Percentiles rank a stretch among this genome's conserved stretches.
Conservation (phyloP, 2,797 vertebrate genomes). For the Sarcoramphus papa region DNA sequence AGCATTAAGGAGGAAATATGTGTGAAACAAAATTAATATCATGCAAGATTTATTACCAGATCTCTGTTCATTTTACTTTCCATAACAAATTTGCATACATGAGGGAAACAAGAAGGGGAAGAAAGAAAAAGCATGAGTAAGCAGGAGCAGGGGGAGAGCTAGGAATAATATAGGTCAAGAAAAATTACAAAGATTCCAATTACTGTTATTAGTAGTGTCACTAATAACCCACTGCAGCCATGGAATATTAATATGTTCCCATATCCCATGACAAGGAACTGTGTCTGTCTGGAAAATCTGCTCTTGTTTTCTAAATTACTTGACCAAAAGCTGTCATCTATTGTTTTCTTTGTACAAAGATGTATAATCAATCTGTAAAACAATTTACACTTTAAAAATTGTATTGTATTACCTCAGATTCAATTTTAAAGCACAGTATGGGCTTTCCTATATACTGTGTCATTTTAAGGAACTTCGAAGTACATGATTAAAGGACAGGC, state of each 20-base stretch:
- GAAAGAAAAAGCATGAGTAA: neutral
- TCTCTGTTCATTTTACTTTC: neutral
- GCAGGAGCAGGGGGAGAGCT: neutral
- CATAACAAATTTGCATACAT: neutral
- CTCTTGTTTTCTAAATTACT: neutral
- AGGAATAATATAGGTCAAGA: neutral
- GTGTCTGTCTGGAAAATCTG: neutral
- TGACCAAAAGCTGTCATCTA: neutral
- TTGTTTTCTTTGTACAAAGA: neutral
- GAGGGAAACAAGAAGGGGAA: neutral
- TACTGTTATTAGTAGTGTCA: neutral
- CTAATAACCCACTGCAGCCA: neutral
- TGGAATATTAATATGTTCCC: neutral
- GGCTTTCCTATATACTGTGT: neutral
- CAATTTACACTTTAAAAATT: slow-evolving; percentile 13
- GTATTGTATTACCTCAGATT: neutral
- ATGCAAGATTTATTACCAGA: neutral
- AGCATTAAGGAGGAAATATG: neutral
- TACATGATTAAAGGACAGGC: slow-evolving; percentile 5
- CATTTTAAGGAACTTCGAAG: slow-evolving; percentile 44
- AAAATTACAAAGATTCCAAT: neutral
- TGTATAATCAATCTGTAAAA: neutral
- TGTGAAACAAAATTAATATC: neutral
- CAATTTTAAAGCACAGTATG: slow-evolving; percentile 36
- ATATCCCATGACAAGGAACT: neutral